phyloP scores from a whole-genome alignment of 1,140 invertebrate genomes.

The Neodiprion virginianus region DNA sequence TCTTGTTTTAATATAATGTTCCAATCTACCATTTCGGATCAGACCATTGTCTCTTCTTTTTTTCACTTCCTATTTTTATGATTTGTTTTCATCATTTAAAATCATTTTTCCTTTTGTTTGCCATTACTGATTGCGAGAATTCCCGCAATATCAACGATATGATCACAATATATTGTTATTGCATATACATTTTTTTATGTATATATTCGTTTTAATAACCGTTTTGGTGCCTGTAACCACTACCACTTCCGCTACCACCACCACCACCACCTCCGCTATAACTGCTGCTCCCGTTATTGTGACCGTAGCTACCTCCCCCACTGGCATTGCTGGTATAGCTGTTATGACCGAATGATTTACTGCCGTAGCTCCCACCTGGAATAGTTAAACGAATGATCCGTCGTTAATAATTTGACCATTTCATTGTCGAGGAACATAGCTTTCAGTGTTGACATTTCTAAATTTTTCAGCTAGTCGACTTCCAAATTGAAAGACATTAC shows the following conservation, averaged over 20 bases:
- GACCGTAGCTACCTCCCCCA: constrained; percentile 33
- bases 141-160: too few species aligned
- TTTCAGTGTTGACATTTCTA: too few species aligned
- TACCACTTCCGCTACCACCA: constrained; percentile 35
- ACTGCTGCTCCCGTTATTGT: constrained; percentile 47
- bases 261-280: constrained; percentile 15
- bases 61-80: background rate
- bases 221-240: constrained; percentile 52
- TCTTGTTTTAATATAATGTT: background rate
- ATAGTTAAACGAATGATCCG: background rate
- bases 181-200: constrained; percentile 13
- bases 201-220: constrained; percentile 47
- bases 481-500: too few species aligned
- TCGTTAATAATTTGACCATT: constrained; percentile 40
- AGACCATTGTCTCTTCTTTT: constrained; percentile 13
- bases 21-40: background rate
- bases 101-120: too few species aligned
- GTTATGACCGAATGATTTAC: constrained; percentile 41
- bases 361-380: constrained; percentile 32
- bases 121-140: too few species aligned
- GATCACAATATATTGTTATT: too few species aligned
- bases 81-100: background rate
- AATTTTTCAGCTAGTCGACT: too few species aligned
- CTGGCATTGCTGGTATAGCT: constrained; percentile 38
- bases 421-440: too few species aligned